Conservation (phyloP, 2,888 invertebrate species). For the Adelphocoris suturalis region DNA sequence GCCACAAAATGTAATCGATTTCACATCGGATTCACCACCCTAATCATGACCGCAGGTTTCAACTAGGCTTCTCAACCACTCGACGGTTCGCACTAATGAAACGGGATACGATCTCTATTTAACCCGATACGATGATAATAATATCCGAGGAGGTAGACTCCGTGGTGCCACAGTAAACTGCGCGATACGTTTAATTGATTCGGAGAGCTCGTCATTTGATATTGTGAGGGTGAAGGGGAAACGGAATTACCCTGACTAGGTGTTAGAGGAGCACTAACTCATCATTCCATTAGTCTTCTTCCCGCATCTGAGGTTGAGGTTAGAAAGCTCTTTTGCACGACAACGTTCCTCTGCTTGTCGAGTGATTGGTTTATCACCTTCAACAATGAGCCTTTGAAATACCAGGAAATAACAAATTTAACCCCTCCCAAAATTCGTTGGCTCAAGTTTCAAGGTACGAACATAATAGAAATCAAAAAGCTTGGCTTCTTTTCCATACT, state of each 20-base stretch:
- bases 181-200: constrained; percentile 38
- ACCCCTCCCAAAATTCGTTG: too few relatives aligned
- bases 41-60: constrained; percentile 14
- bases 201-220: neutral
- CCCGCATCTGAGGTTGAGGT: neutral
- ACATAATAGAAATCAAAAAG: too few relatives aligned
- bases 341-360: neutral
- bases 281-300: constrained; percentile 1
- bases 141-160: neutral
- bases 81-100: constrained; percentile 11
- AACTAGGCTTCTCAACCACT: neutral
- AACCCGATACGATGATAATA: constrained; percentile 33
- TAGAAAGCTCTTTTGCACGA: neutral
- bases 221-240: neutral
- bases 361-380: too few relatives aligned
- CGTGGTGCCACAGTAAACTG: neutral
- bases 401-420: too few relatives aligned
- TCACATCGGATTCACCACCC: neutral
- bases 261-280: neutral
- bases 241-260: neutral
- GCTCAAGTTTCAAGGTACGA: too few relatives aligned
- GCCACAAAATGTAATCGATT: neutral
- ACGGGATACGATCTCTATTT: constrained; percentile 22
- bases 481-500: too few relatives aligned
- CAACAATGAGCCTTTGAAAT: too few relatives aligned